These are phyloP conservation scores for Unio delphinus DNA, from an alignment of 2,888 invertebrate species.

Conservation along the genomic window DNA sequence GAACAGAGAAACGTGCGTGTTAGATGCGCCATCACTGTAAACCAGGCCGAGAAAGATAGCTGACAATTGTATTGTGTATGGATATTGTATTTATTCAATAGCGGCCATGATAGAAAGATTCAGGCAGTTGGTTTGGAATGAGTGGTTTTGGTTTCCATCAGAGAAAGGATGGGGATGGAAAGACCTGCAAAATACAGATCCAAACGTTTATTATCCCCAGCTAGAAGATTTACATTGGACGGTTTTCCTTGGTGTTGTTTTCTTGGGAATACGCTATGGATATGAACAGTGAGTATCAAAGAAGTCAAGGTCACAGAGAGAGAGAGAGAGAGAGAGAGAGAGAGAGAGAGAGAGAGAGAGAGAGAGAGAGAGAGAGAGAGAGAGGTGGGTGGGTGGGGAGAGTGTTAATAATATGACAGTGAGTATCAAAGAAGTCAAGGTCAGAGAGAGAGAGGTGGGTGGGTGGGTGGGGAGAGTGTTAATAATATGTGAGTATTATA, in stretches of 20 bases:
- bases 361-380: too few relatives aligned
- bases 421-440: conserved; percentile 70
- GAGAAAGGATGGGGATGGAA: conserved; percentile 8
- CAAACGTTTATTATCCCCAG: conserved; percentile 15
- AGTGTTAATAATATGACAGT: conserved; percentile 75
- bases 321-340: too few relatives aligned
- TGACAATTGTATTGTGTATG: too few relatives aligned
- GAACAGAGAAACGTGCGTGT: too few relatives aligned
- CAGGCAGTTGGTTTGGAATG: not conserved
- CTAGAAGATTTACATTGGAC: conserved; percentile 50
- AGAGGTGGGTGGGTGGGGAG: too few relatives aligned
- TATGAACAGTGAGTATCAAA: conserved; percentile 83
- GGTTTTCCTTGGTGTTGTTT: conserved; percentile 81
- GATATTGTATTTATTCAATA: too few relatives aligned
- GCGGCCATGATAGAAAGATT: not conserved
- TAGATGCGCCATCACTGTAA: too few relatives aligned
- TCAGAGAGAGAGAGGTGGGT: too few relatives aligned
- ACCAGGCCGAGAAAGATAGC: too few relatives aligned
- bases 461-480: too few relatives aligned
- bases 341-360: too few relatives aligned
- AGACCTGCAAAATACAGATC: conserved; percentile 7
- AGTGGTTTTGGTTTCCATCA: not conserved
- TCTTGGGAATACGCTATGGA: conserved; percentile 82
- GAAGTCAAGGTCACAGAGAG: not conserved
- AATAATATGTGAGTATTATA: too few relatives aligned